A percentile compares a stretch with the other conserved stretches of the same genome.
These are phyloP conservation scores for Camelus bactrianus DNA, from an alignment of 2,113 vertebrate genomes.

Conservation along the genomic window DNA sequence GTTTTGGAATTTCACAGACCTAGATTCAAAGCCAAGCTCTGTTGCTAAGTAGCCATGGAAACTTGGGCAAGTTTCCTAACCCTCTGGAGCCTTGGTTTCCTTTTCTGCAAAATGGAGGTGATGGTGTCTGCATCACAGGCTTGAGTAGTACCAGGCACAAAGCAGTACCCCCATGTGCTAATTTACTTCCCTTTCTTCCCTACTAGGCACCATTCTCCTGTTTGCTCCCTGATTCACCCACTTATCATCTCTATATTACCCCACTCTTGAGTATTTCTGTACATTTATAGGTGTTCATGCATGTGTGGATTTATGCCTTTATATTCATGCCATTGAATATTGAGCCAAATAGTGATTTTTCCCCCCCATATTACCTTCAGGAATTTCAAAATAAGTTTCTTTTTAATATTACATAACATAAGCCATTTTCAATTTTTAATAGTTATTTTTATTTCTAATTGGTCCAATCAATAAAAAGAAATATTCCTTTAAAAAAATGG, in stretches of 20 bases:
- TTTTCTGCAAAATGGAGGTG: neutral
- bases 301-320: neutral
- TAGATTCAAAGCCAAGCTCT: neutral
- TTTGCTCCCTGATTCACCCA: neutral
- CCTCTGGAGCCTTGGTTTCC: neutral
- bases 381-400: conserved; percentile 19
- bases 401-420: neutral
- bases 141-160: neutral
- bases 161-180: neutral
- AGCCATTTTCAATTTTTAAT: neutral
- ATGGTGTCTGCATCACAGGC: neutral
- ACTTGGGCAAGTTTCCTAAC: neutral
- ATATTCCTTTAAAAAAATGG: neutral
- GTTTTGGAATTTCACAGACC: neutral
- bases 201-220: neutral
- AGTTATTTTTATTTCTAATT: conserved; percentile 21
- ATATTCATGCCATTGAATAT: neutral
- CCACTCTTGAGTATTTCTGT: neutral
- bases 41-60: neutral
- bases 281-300: neutral
- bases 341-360: neutral
- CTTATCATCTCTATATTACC: neutral
- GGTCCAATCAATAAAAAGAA: conserved; percentile 24
- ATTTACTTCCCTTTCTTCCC: neutral
- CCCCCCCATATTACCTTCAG: neutral